Evolutionary conservation across 2,888 invertebrate species (phyloP), one percentile per base, ranked within the genome.

Genomic region (Sarcophaga carnaria): DNA sequence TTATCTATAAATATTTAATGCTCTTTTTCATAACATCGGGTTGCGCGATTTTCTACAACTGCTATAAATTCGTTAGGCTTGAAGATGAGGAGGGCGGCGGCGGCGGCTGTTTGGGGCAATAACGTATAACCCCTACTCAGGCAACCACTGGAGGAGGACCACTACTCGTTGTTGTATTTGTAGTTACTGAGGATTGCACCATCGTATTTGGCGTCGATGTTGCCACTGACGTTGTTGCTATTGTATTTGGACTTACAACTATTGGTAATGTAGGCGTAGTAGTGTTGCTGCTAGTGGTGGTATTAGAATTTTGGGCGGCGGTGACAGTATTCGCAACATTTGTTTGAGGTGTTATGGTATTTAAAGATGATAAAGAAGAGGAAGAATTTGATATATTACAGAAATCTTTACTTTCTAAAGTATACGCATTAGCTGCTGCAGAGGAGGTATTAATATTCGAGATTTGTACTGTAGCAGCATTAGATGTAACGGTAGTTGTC

Each of bases 81-180:
- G 71, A 69, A 47, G 71, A 74, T n/a, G 74, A 20, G 22, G 83
- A 20, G 3, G 72, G 69, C 20, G 37, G 67, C 17, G 66, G 75
- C 66, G 66, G 70, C 45, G 74, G 66, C 88, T 91, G 91, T 86
- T 91, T 92, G 85, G 91, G 92, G 89, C 92, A 92, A 89, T 91
- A 92, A 89, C 92, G 92, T 90, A 92, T 92, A 78, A 92, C 92
- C 91, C 92, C 92, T 91, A 92, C 92, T 92, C 92, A 92, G 92
- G 92, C 92, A 92, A 92, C 92, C 88, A 92, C 92, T 47, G 92
- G 92, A 20, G 92, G 91, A 78, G 91, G 91, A 66, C 90, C 76
- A 62, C 80, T 80, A 79, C 86, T 78, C 22, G 76, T 54, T 83
- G 86, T 62, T 45, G 86, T 49, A 25, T 80, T 59, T 54, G 80